Conservation (phyloP, 2,888 invertebrate genomes). For the Drosophila mayaguana region DNA sequence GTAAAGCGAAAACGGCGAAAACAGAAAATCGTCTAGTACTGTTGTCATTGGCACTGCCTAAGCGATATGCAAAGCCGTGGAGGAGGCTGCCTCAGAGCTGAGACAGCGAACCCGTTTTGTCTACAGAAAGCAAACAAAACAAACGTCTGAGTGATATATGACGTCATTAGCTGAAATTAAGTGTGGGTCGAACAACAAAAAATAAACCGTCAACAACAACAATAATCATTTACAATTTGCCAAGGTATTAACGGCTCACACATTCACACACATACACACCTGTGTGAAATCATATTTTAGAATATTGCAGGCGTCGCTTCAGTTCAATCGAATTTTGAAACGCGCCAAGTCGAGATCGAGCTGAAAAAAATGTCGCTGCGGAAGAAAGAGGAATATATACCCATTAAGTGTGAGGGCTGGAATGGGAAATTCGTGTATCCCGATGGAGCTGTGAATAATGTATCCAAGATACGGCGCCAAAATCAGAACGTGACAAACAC, state of each 20-base stretch:
- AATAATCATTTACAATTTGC: constrained; percentile 61
- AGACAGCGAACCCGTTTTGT: constrained; percentile 42
- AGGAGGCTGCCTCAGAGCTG: constrained; percentile 53
- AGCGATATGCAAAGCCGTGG: constrained; percentile 53
- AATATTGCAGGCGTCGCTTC: constrained; percentile 48
- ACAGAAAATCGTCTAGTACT: constrained; percentile 45
- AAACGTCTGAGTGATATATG: constrained; percentile 18
- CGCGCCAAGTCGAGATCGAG: constrained; percentile 22
- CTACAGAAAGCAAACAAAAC: constrained; percentile 26
- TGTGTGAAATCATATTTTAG: constrained; percentile 77
- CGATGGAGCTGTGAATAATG: constrained; percentile 80
- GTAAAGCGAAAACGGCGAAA: constrained; percentile 54
- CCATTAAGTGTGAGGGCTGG: constrained; percentile 85
- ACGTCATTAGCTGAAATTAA: constrained; percentile 59
- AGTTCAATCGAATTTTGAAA: constrained; percentile 63
- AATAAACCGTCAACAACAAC: background rate
- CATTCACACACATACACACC: background rate
- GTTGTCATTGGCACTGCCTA: constrained; percentile 34
- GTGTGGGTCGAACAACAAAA: constrained; percentile 28
- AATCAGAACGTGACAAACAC: constrained; percentile 83
- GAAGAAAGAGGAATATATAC: constrained; percentile 83
- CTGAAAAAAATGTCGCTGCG: constrained; percentile 75
- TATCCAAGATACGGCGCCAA: constrained; percentile 82
- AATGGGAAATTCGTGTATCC: constrained; percentile 83
- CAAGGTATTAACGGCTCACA: constrained; percentile 46